Conservation (phyloP, 2,797 vertebrate species). For the Lagorchestes hirsutus region DNA sequence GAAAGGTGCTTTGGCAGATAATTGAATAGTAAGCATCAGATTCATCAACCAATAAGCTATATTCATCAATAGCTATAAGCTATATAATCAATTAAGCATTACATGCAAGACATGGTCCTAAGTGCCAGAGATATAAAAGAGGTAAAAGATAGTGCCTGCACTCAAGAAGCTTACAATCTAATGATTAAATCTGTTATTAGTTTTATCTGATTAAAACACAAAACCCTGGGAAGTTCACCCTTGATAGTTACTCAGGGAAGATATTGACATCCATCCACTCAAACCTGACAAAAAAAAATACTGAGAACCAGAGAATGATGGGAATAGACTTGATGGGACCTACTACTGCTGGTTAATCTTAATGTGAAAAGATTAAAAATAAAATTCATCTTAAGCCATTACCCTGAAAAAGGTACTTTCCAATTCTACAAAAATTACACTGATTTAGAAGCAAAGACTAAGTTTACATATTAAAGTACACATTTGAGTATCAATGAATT, state of each 20-base stretch:
- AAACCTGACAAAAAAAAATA: background rate
- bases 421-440: background rate
- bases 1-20: no score
- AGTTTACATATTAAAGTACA: background rate
- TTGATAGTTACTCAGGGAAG: background rate
- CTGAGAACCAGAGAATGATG: background rate
- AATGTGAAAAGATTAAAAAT: background rate
- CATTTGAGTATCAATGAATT: conserved; percentile 4
- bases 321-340: background rate
- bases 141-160: no score
- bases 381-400: background rate
- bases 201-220: background rate
- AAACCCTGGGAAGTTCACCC: background rate
- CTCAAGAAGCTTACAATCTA: no score
- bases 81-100: no score
- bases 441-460: background rate
- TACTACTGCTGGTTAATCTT: background rate
- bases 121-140: no score
- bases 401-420: background rate
- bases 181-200: background rate
- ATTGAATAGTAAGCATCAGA: no score
- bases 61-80: no score
- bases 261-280: background rate
- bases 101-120: no score
- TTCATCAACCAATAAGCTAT: no score